Evolutionary conservation across 2,113 vertebrate genomes (phyloP), one percentile per base, ranked within the genome.

Genomic region (Jacana jacana): DNA sequence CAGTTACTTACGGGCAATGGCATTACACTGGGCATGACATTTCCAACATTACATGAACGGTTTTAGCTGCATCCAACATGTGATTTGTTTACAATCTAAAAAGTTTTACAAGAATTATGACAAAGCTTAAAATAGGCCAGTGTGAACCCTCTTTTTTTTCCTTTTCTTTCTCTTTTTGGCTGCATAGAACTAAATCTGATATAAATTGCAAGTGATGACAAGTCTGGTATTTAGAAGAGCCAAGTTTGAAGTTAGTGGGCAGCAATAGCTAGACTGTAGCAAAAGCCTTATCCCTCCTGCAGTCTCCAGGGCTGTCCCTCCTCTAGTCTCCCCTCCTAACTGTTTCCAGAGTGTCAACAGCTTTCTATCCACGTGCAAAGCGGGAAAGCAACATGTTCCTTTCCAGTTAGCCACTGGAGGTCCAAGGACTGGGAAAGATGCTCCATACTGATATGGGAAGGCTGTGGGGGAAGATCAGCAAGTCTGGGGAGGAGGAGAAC

Each of bases 1-100:
- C 3, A 0, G 31, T 68, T 54, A 15, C 35, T 39, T 57, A 15
- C 0, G 0, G 30, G 10, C n/a, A 70, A 5, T 49, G 40, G 27
- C n/a, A 20, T 28, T 60, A 64, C 54, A 28, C 68, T 20, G 55
- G 35, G 20, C 5, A 1, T 35, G 54, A 46, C 27, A 24, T 70
- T 60, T 72, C 71, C 48, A 46, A 42, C 7, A 2, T 49, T n/a
- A 17, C 7, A 11, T 13, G 40, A n/a, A 54, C 35, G 19, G 22
- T 60, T 83, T 63, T 46, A 71, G 81, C 77, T 75, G 4, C 23
- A 37, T 66, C 39, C 42, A 79, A 17, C 6, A 0, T 65, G 10
- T 46, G 64, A 81, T 83, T 94, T 28, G 42, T 65, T 89, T 73
- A n/a, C 12, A 75, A 30, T 25, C 40, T 75, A 37, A 81, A 46